phyloP scores from a whole-genome alignment of 2,113 vertebrate genomes.

The Diglossa brunneiventris region DNA sequence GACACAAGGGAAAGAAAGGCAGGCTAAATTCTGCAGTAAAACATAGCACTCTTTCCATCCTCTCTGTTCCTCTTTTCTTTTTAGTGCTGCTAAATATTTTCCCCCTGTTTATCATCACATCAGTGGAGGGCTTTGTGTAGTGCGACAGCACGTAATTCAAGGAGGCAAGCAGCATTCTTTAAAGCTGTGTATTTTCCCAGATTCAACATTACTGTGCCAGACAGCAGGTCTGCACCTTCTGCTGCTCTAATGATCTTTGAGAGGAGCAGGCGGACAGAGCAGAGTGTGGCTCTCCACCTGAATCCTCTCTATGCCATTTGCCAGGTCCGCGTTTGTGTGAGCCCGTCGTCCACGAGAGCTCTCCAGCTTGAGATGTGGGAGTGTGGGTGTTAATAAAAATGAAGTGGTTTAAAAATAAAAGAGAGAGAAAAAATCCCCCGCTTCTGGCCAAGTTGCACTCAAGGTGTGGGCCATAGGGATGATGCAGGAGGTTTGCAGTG shows the following conservation, averaged over 20 bases:
- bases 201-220: not conserved
- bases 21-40: not conserved
- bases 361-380: not conserved
- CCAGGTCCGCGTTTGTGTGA: not conserved
- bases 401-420: not conserved
- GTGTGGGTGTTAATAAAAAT: not conserved
- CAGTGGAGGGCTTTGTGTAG: not conserved
- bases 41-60: not conserved
- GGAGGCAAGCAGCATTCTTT: not conserved
- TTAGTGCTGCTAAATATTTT: not conserved
- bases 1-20: not conserved
- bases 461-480: not conserved
- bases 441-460: not conserved
- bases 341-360: not conserved
- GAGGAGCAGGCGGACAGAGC: not conserved
- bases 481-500: not conserved
- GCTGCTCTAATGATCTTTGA: not conserved
- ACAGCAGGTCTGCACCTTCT: not conserved
- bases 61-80: not conserved
- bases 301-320: not conserved
- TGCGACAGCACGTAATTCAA: not conserved
- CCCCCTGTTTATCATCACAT: not conserved
- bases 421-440: rapidly evolving
- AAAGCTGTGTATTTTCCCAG: not conserved
- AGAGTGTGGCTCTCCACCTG: not conserved